Conservation (phyloP, 2,113 vertebrate genomes). For the Sinocyclocheilus grahami region DNA sequence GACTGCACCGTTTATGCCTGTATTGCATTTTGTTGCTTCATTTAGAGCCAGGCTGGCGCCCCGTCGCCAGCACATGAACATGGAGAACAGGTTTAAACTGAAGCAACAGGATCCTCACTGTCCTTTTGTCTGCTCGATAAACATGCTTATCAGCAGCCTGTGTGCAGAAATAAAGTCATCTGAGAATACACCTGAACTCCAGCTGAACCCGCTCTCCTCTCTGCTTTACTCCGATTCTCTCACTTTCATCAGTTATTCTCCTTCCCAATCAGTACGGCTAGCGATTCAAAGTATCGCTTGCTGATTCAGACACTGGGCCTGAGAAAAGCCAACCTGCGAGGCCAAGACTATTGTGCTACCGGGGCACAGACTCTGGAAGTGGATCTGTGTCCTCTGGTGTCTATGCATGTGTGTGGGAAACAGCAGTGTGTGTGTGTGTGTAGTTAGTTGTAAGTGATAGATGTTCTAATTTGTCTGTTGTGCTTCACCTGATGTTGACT, state of each 20-base stretch:
- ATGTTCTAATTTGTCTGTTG: conserved; percentile 59
- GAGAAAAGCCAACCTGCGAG: conserved; percentile 69
- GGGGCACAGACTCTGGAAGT: conserved; percentile 57
- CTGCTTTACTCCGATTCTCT: conserved; percentile 65
- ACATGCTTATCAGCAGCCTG: conserved; percentile 53
- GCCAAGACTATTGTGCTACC: conserved; percentile 68
- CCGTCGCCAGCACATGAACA: conserved; percentile 20
- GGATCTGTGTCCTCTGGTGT: conserved; percentile 59
- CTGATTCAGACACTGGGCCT: conserved; percentile 73
- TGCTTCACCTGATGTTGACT: conserved; percentile 57
- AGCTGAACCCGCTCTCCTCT: conserved; percentile 85
- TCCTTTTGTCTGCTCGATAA: conserved; percentile 50
- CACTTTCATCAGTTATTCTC: conserved; percentile 91
- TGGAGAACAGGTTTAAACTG: conserved; percentile 49
- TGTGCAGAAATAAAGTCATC: conserved; percentile 86
- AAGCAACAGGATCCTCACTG: conserved; percentile 43
- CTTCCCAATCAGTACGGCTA: conserved; percentile 84
- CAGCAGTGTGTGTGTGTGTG: background rate
- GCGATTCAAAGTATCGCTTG: conserved; percentile 81
- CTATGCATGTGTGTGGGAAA: conserved; percentile 21
- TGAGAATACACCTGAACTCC: conserved; percentile 91
- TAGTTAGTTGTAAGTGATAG: conserved; percentile 52
- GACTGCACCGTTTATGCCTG: background rate
- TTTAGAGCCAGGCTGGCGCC: no score
- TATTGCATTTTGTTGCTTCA: no score